phyloP scores from a whole-genome alignment of 2,888 invertebrate genomes.

The Melolontha melolontha region DNA sequence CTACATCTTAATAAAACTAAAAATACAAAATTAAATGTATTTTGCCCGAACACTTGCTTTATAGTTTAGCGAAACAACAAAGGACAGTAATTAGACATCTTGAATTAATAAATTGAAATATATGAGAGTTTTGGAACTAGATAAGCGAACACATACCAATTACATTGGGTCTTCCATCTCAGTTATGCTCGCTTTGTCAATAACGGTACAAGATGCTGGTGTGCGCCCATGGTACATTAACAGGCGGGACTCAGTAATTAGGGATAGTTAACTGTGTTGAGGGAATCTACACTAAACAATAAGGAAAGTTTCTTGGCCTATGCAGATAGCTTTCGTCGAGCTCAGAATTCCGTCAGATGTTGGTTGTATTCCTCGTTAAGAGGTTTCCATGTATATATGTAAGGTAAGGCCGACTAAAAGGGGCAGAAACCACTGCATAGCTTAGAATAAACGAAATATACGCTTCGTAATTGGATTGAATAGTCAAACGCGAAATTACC shows the following conservation, averaged over 20 bases:
- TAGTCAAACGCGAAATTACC: too few species aligned
- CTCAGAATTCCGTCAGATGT: too few species aligned
- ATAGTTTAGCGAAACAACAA: constrained; percentile 4
- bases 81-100: constrained; percentile 1
- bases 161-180: neutral
- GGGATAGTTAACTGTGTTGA: constrained; percentile 30
- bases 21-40: too few species aligned
- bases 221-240: constrained; percentile 9
- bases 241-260: constrained; percentile 21
- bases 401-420: too few species aligned
- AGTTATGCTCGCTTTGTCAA: neutral
- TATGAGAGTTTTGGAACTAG: constrained; percentile 6
- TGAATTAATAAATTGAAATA: constrained; percentile 23
- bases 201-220: constrained; percentile 3
- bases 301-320: constrained; percentile 30
- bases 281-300: constrained; percentile 23
- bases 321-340: constrained; percentile 19
- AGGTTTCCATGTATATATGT: too few species aligned
- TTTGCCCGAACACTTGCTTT: too few species aligned
- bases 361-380: too few species aligned
- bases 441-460: neutral
- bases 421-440: too few species aligned
- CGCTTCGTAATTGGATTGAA: neutral
- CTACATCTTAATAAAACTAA: too few species aligned
- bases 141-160: constrained; percentile 20